Evolutionary conservation across 2,888 invertebrate species (phyloP), one percentile per base, ranked within the genome.

Genomic region (Unio delphinus): DNA sequence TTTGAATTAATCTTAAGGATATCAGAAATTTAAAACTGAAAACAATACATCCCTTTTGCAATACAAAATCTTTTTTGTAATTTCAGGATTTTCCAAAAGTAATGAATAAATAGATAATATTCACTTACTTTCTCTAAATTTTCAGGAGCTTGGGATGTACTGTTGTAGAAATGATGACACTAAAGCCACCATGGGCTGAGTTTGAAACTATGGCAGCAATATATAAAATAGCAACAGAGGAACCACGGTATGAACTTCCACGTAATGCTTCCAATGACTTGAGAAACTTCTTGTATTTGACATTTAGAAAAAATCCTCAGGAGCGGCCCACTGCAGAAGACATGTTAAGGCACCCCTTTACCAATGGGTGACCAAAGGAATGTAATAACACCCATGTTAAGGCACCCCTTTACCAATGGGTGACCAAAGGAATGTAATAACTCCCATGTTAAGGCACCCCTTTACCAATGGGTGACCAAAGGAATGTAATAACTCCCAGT

Each of bases 71-170:
- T 2, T 34, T 34, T 34, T 34, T 34, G 7, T 34, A 7, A 7
- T 34, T 34, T 34, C 7, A 8, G 7, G 34, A 34, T 34, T 34
- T 34, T 34, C 7, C 7, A 34, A 34, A 34, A 34, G 8, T 34
- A 34, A 34, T 34, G 30, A 34, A 34, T 34, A 34, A 34, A 34
- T 34, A 45, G 45, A 45, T 15, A 45, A 45, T 45, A 45, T 15
- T 45, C 45, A 15, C 45, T 11, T 45, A 3, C 15, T 45, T 45
- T 45, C 45, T 45, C 15, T 45, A 45, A 65, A 64, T 62, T 83
- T 80, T n/a, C 85, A 90, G 90, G 90, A 90, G 90, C 78, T 77
- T 90, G 5, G 90, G 88, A n/a, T 89, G 89, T 74, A 90, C 90
- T 0, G 80, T 90, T 26, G 90, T 90, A 26, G 90, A 90, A 82